These are phyloP conservation scores for Synergus umbraculus DNA, from an alignment of 2,888 invertebrate species.

Conservation along the genomic window DNA sequence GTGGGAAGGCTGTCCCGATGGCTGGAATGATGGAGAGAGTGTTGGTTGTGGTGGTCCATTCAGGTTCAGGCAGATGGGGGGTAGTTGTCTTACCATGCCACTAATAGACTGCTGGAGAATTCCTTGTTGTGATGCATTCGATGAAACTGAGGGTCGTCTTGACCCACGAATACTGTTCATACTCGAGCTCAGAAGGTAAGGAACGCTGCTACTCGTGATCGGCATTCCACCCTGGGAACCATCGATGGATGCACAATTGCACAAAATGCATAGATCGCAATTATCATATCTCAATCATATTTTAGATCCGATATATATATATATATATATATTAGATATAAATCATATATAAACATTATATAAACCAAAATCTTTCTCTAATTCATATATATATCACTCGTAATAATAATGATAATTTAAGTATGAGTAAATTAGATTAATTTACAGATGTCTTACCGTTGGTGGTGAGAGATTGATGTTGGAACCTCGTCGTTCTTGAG, in stretches of 20 bases:
- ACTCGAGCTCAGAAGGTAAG: conserved; percentile 89
- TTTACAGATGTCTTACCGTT: conserved; percentile 81
- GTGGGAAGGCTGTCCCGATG: conserved; percentile 79
- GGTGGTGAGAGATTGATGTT: conserved; percentile 92
- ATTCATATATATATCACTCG: no score
- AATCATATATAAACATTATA: no score
- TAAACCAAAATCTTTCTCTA: no score
- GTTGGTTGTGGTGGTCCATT: conserved; percentile 79
- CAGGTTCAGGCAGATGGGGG: conserved; percentile 83
- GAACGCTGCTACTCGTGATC: conserved; percentile 92
- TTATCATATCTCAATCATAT: not conserved
- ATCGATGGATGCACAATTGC: conserved; percentile 23
- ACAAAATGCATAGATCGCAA: not conserved
- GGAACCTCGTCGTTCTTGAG: conserved; percentile 91
- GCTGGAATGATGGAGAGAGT: conserved; percentile 77
- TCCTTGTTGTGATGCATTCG: conserved; percentile 84
- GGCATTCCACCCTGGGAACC: conserved; percentile 89
- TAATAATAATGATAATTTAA: not conserved
- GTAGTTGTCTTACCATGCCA: conserved; percentile 94
- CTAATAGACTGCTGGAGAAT: conserved; percentile 93
- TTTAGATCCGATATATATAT: no score
- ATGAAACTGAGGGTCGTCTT: conserved; percentile 85
- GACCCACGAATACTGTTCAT: conserved; percentile 86
- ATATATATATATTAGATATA: not conserved
- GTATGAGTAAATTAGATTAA: not conserved